Percentiles rank a stretch among this genome's conserved stretches.
Evolutionary conservation across 2,888 invertebrate species (phyloP).

Genomic region (Caenorhabditis sp.): DNA sequence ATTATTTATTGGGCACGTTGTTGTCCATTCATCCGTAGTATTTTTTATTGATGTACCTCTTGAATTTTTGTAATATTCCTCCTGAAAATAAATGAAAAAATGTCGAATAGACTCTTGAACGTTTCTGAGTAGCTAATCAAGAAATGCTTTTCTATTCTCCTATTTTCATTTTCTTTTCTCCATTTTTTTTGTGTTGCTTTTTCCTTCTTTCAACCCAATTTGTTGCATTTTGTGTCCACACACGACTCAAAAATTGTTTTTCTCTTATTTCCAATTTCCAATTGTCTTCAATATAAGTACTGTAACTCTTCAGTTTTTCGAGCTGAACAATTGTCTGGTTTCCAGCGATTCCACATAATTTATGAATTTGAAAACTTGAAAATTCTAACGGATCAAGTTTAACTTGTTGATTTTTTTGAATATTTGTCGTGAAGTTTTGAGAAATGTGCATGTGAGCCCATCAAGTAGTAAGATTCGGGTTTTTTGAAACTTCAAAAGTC

Average conservation of each 20-base stretch:
- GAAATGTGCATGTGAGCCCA: too few relatives aligned
- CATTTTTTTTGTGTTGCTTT: constrained; percentile 4
- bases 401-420: too few relatives aligned
- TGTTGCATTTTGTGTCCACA: not conserved
- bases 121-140: constrained; percentile 37
- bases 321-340: too few relatives aligned
- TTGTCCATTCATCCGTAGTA: not conserved
- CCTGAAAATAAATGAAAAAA: constrained; percentile 5
- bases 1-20: not conserved
- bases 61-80: not conserved
- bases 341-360: too few relatives aligned
- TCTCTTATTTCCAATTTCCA: not conserved
- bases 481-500: too few relatives aligned
- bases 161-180: not conserved
- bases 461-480: too few relatives aligned
- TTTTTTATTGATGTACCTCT: not conserved
- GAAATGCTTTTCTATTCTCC: not conserved
- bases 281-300: not conserved
- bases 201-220: constrained; percentile 1
- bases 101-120: constrained; percentile 34
- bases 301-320: too few relatives aligned
- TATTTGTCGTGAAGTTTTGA: too few relatives aligned
- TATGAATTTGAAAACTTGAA: too few relatives aligned
- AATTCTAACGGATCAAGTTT: too few relatives aligned
- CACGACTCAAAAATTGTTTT: not conserved